phyloP scores from a whole-genome alignment of 1,140 invertebrate genomes.

The Elysia chlorotica region DNA sequence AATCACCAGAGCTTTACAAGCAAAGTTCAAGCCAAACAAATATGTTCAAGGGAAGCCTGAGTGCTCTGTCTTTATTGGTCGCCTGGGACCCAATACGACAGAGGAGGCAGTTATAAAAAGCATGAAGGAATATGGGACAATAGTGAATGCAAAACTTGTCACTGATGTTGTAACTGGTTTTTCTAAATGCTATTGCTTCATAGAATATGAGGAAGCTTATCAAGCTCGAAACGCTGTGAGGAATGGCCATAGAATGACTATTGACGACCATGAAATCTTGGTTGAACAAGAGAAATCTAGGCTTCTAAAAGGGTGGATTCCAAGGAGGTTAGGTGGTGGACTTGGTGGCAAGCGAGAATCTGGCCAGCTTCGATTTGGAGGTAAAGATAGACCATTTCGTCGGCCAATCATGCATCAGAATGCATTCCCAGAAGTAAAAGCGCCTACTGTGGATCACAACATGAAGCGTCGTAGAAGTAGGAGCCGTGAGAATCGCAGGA shows the following conservation, averaged over 20 bases:
- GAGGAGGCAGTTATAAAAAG: slow-evolving; percentile 62
- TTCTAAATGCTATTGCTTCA: slow-evolving; percentile 83
- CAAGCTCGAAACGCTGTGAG: slow-evolving; percentile 70
- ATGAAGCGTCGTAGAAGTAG: too few relatives aligned
- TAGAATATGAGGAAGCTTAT: slow-evolving; percentile 75
- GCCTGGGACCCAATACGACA: slow-evolving; percentile 75
- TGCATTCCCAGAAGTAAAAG: too few relatives aligned
- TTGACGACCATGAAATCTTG: slow-evolving; percentile 70
- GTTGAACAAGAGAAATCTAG: slow-evolving; percentile 68
- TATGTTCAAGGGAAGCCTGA: slow-evolving; percentile 69
- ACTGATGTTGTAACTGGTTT: slow-evolving; percentile 81
- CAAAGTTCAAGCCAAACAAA: slow-evolving; percentile 71
- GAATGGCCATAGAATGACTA: slow-evolving; percentile 69
- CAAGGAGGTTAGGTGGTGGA: slow-evolving; percentile 82
- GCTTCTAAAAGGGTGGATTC: slow-evolving; percentile 78
- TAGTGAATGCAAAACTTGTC: slow-evolving; percentile 73
- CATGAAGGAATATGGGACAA: slow-evolving; percentile 61
- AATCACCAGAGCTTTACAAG: slow-evolving; percentile 73
- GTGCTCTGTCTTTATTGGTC: slow-evolving; percentile 79
- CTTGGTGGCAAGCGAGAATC: slow-evolving; percentile 87
- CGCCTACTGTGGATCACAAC: too few relatives aligned
- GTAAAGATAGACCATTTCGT: slow-evolving; percentile 73
- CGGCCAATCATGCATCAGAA: too few relatives aligned
- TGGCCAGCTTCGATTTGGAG: slow-evolving; percentile 86
- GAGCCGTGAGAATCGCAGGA: too few relatives aligned